Conservation (phyloP, 2,888 invertebrate species). For the Mactromeris polynyma region DNA sequence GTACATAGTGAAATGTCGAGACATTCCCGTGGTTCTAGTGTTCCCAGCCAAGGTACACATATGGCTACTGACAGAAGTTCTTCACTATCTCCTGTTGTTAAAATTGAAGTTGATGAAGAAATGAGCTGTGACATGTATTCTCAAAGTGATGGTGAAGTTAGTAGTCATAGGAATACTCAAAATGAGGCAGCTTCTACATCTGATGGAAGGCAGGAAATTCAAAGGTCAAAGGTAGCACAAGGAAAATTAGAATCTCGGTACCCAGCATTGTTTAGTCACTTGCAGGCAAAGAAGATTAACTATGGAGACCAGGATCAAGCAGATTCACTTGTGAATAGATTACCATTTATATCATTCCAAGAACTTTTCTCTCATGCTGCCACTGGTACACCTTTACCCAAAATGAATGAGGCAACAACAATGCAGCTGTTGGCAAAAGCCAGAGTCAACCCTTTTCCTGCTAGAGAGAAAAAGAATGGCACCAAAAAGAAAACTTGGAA, state of each 20-base stretch:
- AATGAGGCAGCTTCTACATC: background rate
- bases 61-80: constrained; percentile 27
- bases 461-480: constrained; percentile 2
- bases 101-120: constrained; percentile 65
- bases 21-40: constrained; percentile 21
- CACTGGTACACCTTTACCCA: constrained; percentile 24
- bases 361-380: constrained; percentile 61
- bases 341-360: constrained; percentile 69
- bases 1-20: background rate
- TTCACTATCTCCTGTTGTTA: constrained; percentile 59
- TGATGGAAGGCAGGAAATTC: background rate
- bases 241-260: constrained; percentile 62
- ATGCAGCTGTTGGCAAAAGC: constrained; percentile 41
- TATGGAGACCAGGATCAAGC: constrained; percentile 25
- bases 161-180: background rate
- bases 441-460: constrained; percentile 31
- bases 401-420: constrained; percentile 30
- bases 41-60: constrained; percentile 3
- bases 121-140: constrained; percentile 17
- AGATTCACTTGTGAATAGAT: constrained; percentile 60
- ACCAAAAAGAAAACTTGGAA: constrained; percentile 53
- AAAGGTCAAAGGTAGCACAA: background rate
- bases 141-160: constrained; percentile 26
- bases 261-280: constrained; percentile 67
- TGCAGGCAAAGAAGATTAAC: constrained; percentile 48